Evolutionary conservation across 2,888 invertebrate genomes (phyloP), one percentile per base, ranked within the genome.

Genomic region (Leptopterna dolabrata): DNA sequence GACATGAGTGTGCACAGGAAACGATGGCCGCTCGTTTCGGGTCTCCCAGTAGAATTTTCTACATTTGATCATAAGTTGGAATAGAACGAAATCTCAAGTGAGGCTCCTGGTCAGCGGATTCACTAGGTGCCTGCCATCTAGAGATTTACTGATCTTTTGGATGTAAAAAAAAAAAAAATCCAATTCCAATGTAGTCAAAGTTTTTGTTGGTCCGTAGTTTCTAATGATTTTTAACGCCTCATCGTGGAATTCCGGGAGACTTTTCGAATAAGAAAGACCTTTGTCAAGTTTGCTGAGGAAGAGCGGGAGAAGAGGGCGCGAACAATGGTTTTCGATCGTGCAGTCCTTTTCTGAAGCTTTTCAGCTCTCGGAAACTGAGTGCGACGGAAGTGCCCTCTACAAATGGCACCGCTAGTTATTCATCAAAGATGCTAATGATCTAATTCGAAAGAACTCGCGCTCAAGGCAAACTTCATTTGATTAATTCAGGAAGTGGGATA

Each of bases 371-470:
- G 63, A 24, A 63, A 63, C 19, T 63, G 63, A 27, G 27, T 11
- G 63, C 63, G 63, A 63, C 24, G 63, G 63, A n/a, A 63, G 63
- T 63, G 63, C 63, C 45, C 78, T 24, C 43, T 45, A 43, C 78
- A 45, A 78, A 78, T 78, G 45, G 78, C 78, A 78, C 78, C 45
- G 41, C 78, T 78, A 78, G 43, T 78, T 78, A 78, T 78, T 78
- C 78, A 78, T 78, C 78, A 78, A 78, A 78, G 78, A 78, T 78
- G 78, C 78, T 78, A 78, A 78, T 78, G 78, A 78, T 78, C 41
- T 78, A 41, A 78, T 78, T 78, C 45, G 78, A 24, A 45, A 78
- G 45, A 45, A 78, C 78, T 78, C 45, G 24, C 24, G 63, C 63
- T 63, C 7, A 36, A 63, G 63, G 63, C 63, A 24, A n/a, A 63